Conservation (phyloP, 2,797 vertebrate species). For the Myiotriccus ornatus region DNA sequence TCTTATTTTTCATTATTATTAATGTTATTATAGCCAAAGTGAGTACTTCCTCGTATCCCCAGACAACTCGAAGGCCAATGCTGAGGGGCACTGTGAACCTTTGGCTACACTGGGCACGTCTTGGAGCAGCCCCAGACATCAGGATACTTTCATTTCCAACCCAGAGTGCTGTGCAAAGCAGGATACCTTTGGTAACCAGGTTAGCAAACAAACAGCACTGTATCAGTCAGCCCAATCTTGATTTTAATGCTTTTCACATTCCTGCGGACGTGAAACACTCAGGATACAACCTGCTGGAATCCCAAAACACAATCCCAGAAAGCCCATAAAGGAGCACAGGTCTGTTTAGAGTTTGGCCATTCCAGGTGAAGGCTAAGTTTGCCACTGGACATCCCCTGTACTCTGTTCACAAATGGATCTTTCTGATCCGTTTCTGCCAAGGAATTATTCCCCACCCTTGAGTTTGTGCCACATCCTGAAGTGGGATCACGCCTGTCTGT, state of each 20-base stretch:
- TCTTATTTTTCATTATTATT: background rate
- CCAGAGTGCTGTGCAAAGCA: background rate
- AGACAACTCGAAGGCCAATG: background rate
- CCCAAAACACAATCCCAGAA: background rate
- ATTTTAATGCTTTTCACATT: conserved; percentile 29
- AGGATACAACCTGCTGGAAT: background rate
- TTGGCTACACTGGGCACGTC: rapidly evolving
- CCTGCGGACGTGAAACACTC: background rate
- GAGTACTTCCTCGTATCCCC: rapidly evolving
- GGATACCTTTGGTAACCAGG: background rate
- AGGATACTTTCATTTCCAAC: background rate
- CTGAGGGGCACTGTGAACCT: background rate
- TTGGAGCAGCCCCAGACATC: background rate
- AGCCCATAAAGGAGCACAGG: background rate
- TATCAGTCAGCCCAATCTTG: conserved; percentile 10
- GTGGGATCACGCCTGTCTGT: rapidly evolving
- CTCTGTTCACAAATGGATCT: background rate
- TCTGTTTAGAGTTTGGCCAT: background rate
- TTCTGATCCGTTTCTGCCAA: background rate
- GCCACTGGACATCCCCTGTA: background rate
- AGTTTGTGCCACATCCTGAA: background rate
- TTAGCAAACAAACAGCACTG: background rate
- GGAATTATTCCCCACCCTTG: background rate
- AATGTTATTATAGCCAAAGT: background rate
- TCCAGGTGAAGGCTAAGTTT: background rate